Evolutionary conservation across 2,797 vertebrate species (phyloP).

Genomic region (Vultur gryphus): DNA sequence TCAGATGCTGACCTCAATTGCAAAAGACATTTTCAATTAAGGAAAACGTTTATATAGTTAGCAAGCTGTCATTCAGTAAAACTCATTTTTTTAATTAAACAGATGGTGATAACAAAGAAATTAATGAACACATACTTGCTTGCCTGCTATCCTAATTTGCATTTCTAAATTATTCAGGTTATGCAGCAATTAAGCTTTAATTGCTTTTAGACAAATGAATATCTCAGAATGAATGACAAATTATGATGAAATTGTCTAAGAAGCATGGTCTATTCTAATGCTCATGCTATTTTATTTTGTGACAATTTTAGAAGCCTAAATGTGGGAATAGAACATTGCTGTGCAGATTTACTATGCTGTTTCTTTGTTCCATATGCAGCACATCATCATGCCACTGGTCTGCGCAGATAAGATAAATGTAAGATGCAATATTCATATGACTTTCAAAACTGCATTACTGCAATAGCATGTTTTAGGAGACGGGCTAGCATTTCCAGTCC

Average conservation of each 20-base stretch:
- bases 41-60: slow-evolving; percentile 69
- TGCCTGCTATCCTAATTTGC: slow-evolving; percentile 72
- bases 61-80: slow-evolving; percentile 74
- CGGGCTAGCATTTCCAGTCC: rapidly evolving
- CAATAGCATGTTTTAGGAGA: not conserved
- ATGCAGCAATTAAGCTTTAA: slow-evolving; percentile 76
- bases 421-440: not conserved
- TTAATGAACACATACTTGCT: slow-evolving; percentile 76
- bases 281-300: not conserved
- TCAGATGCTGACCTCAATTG: slow-evolving; percentile 68
- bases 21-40: slow-evolving; percentile 72
- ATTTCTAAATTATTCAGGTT: slow-evolving; percentile 78
- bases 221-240: slow-evolving; percentile 74
- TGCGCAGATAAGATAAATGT: not conserved
- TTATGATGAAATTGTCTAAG: slow-evolving; percentile 45
- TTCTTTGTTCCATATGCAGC: not conserved
- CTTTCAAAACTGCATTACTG: not conserved
- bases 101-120: slow-evolving; percentile 78
- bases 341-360: not conserved
- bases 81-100: slow-evolving; percentile 78
- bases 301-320: slow-evolving; percentile 8
- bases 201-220: slow-evolving; percentile 77
- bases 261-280: not conserved
- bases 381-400: not conserved
- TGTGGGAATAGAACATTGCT: not conserved